Evolutionary conservation across 2,797 vertebrate species (phyloP).

Genomic region (Anguilla megastoma): DNA sequence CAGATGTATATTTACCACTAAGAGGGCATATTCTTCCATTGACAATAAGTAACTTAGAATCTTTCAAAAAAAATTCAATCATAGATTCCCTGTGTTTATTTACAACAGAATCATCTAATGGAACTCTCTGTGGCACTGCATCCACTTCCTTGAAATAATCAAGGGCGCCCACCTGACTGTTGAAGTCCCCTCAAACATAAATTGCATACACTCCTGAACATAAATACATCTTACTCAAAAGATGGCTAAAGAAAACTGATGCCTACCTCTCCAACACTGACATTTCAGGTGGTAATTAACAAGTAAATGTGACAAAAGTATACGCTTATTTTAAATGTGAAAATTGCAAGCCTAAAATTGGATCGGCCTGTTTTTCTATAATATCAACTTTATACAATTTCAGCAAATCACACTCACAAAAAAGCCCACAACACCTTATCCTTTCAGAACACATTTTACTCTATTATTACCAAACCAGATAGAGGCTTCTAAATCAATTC

Average conservation of each 20-base stretch:
- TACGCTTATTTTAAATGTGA: not conserved
- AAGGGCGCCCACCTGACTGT: not conserved
- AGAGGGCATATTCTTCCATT: not conserved
- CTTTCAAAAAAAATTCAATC: not conserved
- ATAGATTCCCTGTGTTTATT: not conserved
- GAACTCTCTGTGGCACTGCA: not conserved
- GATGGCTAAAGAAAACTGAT: not conserved
- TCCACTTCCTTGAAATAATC: not conserved
- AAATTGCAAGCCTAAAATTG: not conserved
- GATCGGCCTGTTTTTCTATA: too few relatives aligned
- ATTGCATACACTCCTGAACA: not conserved
- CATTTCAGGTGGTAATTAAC: not conserved
- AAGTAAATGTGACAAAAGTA: not conserved
- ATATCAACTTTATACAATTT: not conserved
- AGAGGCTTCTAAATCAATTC: not conserved
- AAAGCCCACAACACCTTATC: not conserved
- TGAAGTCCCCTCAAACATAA: too few relatives aligned
- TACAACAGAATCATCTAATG: not conserved
- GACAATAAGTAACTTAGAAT: not conserved
- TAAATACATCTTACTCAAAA: not conserved
- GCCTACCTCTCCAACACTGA: not conserved
- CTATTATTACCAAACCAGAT: not conserved
- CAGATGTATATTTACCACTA: not conserved
- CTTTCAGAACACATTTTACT: not conserved
- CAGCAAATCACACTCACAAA: not conserved